Conservation (phyloP, 2,113 vertebrate genomes). For the Pygoscelis antarcticus region DNA sequence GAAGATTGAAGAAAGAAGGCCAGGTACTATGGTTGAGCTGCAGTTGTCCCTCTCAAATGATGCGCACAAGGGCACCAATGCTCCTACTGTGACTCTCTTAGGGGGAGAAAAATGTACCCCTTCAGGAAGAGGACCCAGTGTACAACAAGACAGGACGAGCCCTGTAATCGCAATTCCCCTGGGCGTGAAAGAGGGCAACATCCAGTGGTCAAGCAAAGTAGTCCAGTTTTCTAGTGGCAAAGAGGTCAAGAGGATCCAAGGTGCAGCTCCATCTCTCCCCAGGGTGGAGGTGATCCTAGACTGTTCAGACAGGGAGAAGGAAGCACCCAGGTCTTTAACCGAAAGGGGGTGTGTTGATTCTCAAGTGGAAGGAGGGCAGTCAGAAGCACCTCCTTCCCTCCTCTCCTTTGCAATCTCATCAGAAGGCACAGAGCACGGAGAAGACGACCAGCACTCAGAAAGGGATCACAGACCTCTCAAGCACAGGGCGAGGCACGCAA, state of each 20-base stretch:
- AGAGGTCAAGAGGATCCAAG: constrained; percentile 71
- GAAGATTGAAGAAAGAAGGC: constrained; percentile 41
- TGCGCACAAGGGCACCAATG: constrained; percentile 18
- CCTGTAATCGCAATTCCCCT: constrained; percentile 37
- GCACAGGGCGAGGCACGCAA: constrained; percentile 90
- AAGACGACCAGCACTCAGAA: constrained; percentile 81
- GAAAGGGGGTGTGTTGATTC: constrained; percentile 83
- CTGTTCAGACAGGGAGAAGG: constrained; percentile 75
- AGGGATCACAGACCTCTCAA: constrained; percentile 89
- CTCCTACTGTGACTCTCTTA: constrained; percentile 70
- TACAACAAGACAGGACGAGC: not conserved
- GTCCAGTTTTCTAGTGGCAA: constrained; percentile 68
- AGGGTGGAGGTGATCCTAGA: constrained; percentile 85
- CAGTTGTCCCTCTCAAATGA: constrained; percentile 85
- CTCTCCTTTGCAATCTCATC: constrained; percentile 86
- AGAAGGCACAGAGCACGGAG: constrained; percentile 82
- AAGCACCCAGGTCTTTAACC: constrained; percentile 70
- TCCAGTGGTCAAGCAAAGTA: constrained; percentile 67
- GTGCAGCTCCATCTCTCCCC: constrained; percentile 65
- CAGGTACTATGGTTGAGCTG: constrained; percentile 82
- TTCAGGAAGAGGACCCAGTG: constrained; percentile 35
- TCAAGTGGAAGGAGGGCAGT: constrained; percentile 86
- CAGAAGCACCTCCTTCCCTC: constrained; percentile 83
- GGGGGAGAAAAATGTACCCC: constrained; percentile 62
- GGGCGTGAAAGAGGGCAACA: constrained; percentile 19